Evolutionary conservation across 2,113 vertebrate species (phyloP), one percentile per base, ranked within the genome.

Genomic region (Callopanchax toddi): DNA sequence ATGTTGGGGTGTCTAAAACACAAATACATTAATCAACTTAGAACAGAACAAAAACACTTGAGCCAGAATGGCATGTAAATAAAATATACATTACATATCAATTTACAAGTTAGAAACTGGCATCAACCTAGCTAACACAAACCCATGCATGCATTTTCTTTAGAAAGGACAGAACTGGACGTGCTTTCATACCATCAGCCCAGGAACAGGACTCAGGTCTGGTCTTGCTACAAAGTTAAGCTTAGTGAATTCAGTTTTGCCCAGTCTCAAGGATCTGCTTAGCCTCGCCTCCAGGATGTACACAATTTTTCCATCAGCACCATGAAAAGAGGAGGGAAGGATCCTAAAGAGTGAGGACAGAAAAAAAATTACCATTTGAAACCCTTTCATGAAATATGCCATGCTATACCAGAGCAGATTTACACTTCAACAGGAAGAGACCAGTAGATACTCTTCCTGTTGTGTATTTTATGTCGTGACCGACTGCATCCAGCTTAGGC

Each of bases 271-370:
- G 15, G 90, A 87, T 73, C 91, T 78, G 66, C 74, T 74, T 64
- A 93, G 58, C 32, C 39, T 78, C 37, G 90, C 74, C 42, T 89
- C 71, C 61, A 93, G 63, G 4, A 22, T 29, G 76, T 91, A 92
- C 11, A 71, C 22, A 3, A 92, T 67, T 74, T 91, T 89, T 49
- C 92, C 91, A 22, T 5, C 3, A 2, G 1, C 17, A 5, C 79
- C 74, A 0, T 44, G 70, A 32, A 91, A 90, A 40, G 89, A 83
- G 11, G 87, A 85, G 8, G 92, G 90, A 40, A 89, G 54, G 1
- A 55, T 16, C 71, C 91, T 93, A 13, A 62, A 17, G 56, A 32
- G 62, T 34, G 67, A 11, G 17, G 12, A 36, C 10, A 11, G 1
- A 37, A 37, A 37, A 10, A 37, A 9, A 37, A 11, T 3, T 11